Evolutionary conservation across 2,113 vertebrate genomes (phyloP), one percentile per base, ranked within the genome.

Genomic region (Protobothrops mucrosquamatus): DNA sequence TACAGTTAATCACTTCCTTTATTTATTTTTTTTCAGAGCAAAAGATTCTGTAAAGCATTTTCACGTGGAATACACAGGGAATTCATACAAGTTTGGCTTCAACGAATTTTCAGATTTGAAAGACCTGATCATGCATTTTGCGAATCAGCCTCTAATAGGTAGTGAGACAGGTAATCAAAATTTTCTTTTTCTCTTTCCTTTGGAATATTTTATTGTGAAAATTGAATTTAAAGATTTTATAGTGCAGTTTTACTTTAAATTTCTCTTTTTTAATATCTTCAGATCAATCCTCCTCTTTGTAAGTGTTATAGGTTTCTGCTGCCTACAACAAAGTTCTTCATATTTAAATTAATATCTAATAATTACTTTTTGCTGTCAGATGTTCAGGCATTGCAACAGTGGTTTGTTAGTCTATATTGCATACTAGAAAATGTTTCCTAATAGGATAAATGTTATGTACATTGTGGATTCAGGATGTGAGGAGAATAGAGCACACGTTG

Each of bases 1-100:
- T 86, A 89, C 92, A 89, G 74, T 48, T 34, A 89, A 64, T 39
- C 0, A 15, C 18, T 91, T 92, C 51, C 85, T 88, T 64, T 87
- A 10, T 92, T 86, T 95, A n/a, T 22, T 39, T 22, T 93, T 22
- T 93, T 97, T 92, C 94, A 99, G 99, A 96, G 99, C 99, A 26
- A 99, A 98, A 97, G 98, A 99, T 89, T 99, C 99, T 1, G 99
- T 99, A 86, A 99, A 99, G 94, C 99, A 99, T 94, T 99, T 99
- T 91, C 98, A 99, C 0, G 96, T 99, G 91, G 98, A 97, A 39
- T 95, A 98, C 6, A 98, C 95, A 81, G 98, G 98, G 94, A 96
- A 95, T 26, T 96, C 96, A 7, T 98, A 99, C 94, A 97, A 97
- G 61, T 99, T 99, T 93, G 99, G 99, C 39, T 99, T 99, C 95